A percentile compares a stretch with the other conserved stretches of the same genome.
Conservation (phyloP, 2,113 vertebrate genomes). For the Ariopsis seemanni region DNA sequence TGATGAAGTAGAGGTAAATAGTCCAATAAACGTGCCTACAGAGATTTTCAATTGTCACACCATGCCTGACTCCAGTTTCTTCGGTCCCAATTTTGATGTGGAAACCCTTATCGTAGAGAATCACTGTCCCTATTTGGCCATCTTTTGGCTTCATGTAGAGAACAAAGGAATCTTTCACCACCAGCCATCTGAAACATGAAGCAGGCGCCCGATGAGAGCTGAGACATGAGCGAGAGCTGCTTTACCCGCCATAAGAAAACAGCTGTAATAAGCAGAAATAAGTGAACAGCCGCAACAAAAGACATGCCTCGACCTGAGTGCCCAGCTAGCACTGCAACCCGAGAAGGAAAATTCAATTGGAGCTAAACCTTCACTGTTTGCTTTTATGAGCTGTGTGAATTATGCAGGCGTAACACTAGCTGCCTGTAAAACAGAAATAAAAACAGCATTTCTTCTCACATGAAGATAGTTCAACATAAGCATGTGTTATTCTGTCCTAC, state of each 20-base stretch:
- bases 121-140: slow-evolving; percentile 63
- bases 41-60: slow-evolving; percentile 62
- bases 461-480: slow-evolving; percentile 45
- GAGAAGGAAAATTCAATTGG: slow-evolving; percentile 46
- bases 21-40: slow-evolving; percentile 51
- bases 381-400: slow-evolving; percentile 54
- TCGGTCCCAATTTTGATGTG: slow-evolving; percentile 66
- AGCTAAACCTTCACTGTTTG: slow-evolving; percentile 47
- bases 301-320: slow-evolving; percentile 31
- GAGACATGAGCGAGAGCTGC: slow-evolving; percentile 40
- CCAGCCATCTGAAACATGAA: slow-evolving; percentile 61
- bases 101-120: slow-evolving; percentile 69
- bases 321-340: slow-evolving; percentile 41
- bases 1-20: slow-evolving; percentile 45
- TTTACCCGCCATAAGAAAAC: slow-evolving; percentile 44
- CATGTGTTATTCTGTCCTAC: slow-evolving; percentile 49
- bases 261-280: slow-evolving; percentile 53
- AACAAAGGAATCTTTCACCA: slow-evolving; percentile 70
- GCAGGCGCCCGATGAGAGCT: slow-evolving; percentile 47
- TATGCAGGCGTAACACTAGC: slow-evolving; percentile 53
- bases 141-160: slow-evolving; percentile 67
- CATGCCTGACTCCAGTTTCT: slow-evolving; percentile 60
- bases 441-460: slow-evolving; percentile 43
- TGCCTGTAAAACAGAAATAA: slow-evolving; percentile 48
- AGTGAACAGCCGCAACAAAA: slow-evolving; percentile 48